Percentiles rank a stretch among this genome's conserved stretches.
These are phyloP conservation scores for Vidua macroura DNA, from an alignment of 2,113 vertebrate genomes.

Conservation along the genomic window DNA sequence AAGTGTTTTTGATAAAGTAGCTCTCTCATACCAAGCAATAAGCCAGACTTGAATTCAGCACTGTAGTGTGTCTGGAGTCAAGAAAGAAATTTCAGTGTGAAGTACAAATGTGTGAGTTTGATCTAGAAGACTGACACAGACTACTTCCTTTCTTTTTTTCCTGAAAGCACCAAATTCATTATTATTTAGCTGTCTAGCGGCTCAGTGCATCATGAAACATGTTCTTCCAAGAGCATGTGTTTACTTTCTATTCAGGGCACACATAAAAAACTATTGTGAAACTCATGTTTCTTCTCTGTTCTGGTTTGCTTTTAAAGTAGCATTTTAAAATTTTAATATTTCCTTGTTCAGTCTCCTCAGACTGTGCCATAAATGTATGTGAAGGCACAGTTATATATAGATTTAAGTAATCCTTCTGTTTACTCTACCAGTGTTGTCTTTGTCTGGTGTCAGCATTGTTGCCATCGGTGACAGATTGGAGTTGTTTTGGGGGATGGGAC, in stretches of 20 bases:
- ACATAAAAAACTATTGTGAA: neutral
- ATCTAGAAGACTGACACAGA: neutral
- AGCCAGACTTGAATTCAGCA: neutral
- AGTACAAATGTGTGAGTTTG: neutral
- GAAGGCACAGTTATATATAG: slow-evolving; percentile 27
- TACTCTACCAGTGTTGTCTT: slow-evolving; percentile 22
- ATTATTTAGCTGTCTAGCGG: neutral
- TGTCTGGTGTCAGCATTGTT: slow-evolving; percentile 53
- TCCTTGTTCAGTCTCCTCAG: neutral
- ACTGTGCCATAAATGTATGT: neutral
- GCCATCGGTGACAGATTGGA: slow-evolving; percentile 47
- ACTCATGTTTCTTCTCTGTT: neutral
- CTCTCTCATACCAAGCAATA: neutral
- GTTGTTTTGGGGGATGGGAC: slow-evolving; percentile 38
- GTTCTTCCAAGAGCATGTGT: neutral
- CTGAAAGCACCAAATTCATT: neutral
- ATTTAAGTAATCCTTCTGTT: slow-evolving; percentile 59
- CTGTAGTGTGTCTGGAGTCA: neutral
- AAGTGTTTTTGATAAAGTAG: neutral
- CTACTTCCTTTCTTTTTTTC: neutral
- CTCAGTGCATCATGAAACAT: neutral
- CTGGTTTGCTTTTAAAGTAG: neutral
- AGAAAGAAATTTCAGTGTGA: neutral
- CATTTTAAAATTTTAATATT: neutral
- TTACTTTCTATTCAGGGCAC: slow-evolving; percentile 19